phyloP scores from a whole-genome alignment of 2,888 invertebrate genomes.

The Heliothis peltigera region DNA sequence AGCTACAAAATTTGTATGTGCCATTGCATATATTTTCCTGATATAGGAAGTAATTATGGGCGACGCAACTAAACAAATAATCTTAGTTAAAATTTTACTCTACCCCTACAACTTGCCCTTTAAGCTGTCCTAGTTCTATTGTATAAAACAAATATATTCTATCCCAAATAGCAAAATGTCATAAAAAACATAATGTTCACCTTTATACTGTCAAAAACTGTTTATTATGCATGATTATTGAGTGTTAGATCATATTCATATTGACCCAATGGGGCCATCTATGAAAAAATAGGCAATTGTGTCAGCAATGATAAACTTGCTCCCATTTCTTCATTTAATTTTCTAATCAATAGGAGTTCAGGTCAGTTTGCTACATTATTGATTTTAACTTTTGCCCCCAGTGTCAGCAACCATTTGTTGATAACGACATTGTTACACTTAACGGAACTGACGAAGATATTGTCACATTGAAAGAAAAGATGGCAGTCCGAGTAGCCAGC shows the following conservation, averaged over 20 bases:
- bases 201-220: not conserved
- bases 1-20: no score
- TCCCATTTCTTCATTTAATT: constrained; percentile 12
- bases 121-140: not conserved
- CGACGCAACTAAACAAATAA: no score
- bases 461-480: constrained; percentile 90
- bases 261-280: not conserved
- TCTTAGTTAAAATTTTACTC: no score
- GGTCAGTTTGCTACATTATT: constrained; percentile 29
- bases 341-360: constrained; percentile 21
- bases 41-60: no score
- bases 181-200: not conserved
- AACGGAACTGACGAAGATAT: constrained; percentile 96
- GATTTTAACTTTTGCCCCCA: constrained; percentile 71
- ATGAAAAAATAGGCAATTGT: constrained; percentile 9
- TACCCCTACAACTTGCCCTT: no score
- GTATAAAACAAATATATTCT: not conserved
- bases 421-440: constrained; percentile 95
- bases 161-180: no score
- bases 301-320: constrained; percentile 23
- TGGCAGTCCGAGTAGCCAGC: constrained; percentile 92
- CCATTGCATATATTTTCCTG: no score
- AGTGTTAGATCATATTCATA: constrained; percentile 2
- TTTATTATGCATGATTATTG: constrained; percentile 9
- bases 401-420: constrained; percentile 94